Conservation (phyloP, 2,113 vertebrate species). For the Neofelis nebulosa region DNA sequence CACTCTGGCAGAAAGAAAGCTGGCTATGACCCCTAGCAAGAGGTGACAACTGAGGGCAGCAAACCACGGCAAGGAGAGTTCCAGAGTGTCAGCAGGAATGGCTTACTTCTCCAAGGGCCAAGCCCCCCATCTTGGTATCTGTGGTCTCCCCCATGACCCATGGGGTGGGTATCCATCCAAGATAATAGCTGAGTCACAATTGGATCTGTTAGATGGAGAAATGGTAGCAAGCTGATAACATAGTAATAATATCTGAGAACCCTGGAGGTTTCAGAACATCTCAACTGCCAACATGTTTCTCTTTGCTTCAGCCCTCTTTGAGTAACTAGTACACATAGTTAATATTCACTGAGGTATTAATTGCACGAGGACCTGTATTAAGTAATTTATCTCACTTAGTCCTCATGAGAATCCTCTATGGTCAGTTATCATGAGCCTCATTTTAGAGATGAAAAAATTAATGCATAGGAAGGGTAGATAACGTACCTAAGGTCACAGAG, state of each 20-base stretch:
- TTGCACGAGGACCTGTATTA: not conserved
- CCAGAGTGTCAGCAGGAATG: not conserved
- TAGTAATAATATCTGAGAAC: not conserved
- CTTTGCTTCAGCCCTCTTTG: not conserved
- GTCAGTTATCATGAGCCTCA: not conserved
- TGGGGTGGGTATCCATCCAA: rapidly evolving
- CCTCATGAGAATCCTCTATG: not conserved
- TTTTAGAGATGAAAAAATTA: not conserved
- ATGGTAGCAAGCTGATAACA: not conserved
- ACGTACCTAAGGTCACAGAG: not conserved
- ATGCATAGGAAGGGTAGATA: not conserved
- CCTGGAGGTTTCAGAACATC: not conserved
- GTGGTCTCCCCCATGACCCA: rapidly evolving
- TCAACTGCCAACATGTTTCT: not conserved
- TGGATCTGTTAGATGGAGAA: not conserved
- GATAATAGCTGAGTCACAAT: not conserved
- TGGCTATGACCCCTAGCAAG: not conserved
- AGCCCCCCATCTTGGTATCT: not conserved
- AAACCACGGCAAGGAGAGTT: not conserved
- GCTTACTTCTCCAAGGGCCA: rapidly evolving
- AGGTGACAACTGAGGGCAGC: slow-evolving; percentile 46
- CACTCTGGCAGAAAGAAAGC: not conserved
- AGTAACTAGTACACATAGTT: not conserved
- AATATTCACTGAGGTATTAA: not conserved
- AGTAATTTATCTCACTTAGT: not conserved